phyloP scores from a whole-genome alignment of 2,797 vertebrate genomes.

The Thripadectes ignobilis region DNA sequence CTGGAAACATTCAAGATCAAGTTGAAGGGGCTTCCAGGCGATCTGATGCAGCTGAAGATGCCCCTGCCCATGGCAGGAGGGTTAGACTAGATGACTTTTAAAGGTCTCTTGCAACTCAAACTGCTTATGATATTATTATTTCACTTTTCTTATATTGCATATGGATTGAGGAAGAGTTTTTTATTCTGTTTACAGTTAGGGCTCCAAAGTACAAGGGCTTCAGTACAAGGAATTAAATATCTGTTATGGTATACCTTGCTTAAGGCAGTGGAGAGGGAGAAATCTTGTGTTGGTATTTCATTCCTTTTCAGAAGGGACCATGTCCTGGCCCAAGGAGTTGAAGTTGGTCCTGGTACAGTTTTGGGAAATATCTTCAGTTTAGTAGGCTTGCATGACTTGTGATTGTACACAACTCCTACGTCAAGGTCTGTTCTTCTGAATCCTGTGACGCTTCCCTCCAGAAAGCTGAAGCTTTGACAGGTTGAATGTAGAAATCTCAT shows the following conservation, averaged over 20 bases:
- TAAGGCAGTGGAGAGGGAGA: neutral
- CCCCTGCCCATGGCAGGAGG: neutral
- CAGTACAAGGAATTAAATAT: neutral
- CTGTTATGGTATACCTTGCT: neutral
- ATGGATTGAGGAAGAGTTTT: neutral
- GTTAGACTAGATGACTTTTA: neutral
- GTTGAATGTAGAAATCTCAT: neutral
- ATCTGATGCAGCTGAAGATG: neutral
- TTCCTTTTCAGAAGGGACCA: neutral
- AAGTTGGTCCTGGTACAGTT: neutral
- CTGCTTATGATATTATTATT: neutral
- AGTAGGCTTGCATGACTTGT: neutral
- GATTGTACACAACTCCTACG: fast-evolving
- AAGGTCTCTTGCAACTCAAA: neutral
- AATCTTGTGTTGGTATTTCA: neutral
- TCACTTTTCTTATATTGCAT: neutral
- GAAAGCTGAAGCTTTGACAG: neutral
- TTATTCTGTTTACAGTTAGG: neutral
- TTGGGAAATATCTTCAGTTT: neutral
- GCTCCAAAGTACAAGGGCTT: neutral
- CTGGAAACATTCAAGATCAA: neutral
- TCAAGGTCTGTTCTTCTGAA: neutral
- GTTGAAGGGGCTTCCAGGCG: neutral
- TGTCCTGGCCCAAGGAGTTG: neutral
- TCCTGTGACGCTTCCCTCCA: neutral